These are phyloP conservation scores for Monoplex corrugatus DNA, from an alignment of 2,888 invertebrate species.

Conservation along the genomic window DNA sequence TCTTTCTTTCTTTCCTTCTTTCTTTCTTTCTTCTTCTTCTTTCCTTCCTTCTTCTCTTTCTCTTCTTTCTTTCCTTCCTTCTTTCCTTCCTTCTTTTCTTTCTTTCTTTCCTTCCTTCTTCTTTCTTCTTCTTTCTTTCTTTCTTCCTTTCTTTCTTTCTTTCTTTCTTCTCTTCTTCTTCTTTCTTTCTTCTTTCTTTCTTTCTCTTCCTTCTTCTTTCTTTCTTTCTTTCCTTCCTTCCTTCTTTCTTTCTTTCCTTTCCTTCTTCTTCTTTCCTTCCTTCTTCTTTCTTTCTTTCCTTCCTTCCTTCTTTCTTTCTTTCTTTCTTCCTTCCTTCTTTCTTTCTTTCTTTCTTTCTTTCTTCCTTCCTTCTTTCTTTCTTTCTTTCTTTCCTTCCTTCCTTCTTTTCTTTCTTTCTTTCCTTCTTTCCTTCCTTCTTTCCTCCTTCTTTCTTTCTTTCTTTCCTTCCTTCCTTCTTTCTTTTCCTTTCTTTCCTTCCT, in stretches of 20 bases:
- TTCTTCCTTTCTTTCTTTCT: background rate
- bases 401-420: background rate
- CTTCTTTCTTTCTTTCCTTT: background rate
- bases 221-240: background rate
- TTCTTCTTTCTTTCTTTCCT: background rate
- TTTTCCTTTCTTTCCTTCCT: too few species aligned
- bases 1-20: background rate
- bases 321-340: background rate
- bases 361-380: background rate
- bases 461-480: background rate
- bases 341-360: background rate
- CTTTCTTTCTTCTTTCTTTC: background rate
- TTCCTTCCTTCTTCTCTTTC: background rate
- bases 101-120: background rate
- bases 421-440: background rate
- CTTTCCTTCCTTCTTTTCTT: background rate
- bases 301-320: background rate
- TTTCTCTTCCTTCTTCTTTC: background rate
- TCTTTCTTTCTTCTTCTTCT: too few species aligned
- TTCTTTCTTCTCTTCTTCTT: background rate
- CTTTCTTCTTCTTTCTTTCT: background rate
- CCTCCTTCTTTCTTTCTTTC: background rate
- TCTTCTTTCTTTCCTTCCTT: background rate
- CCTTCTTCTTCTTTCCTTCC: background rate
- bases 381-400: background rate